These are phyloP conservation scores for Cheilosia vernalis DNA, from an alignment of 2,888 invertebrate species.

Conservation along the genomic window DNA sequence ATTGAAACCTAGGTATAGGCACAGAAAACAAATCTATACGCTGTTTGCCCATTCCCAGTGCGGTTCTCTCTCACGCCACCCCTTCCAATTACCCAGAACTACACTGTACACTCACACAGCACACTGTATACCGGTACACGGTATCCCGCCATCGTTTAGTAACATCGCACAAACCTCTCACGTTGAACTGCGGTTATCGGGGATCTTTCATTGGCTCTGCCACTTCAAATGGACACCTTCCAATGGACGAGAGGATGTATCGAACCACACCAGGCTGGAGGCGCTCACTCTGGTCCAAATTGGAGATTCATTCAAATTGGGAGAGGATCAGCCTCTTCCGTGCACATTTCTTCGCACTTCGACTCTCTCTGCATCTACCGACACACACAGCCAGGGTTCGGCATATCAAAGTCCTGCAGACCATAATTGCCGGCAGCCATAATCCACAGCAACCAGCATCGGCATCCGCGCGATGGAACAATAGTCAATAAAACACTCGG, in stretches of 20 bases:
- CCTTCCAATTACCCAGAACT: conserved; percentile 52
- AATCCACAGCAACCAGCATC: conserved; percentile 69
- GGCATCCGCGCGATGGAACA: conserved; percentile 77
- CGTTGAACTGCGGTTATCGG: conserved; percentile 65
- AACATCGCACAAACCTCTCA: conserved; percentile 55
- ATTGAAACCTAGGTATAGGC: no score
- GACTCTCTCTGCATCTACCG: conserved; percentile 65
- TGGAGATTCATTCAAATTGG: conserved; percentile 71
- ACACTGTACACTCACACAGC: not conserved
- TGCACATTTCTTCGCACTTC: conserved; percentile 70
- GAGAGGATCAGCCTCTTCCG: conserved; percentile 62
- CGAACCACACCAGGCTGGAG: conserved; percentile 53
- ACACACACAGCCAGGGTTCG: conserved; percentile 27
- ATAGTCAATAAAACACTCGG: conserved; percentile 84
- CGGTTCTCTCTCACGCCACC: conserved; percentile 51
- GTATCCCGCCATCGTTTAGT: conserved; percentile 37
- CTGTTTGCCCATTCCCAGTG: not conserved
- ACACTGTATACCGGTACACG: not conserved
- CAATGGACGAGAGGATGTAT: conserved; percentile 30
- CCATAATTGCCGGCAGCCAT: conserved; percentile 70
- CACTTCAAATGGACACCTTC: conserved; percentile 64
- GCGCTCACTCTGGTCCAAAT: conserved; percentile 64
- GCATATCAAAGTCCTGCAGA: conserved; percentile 74
- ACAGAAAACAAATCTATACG: no score
- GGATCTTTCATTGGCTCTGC: conserved; percentile 72